Evolutionary conservation across 2,113 vertebrate genomes (phyloP).

Genomic region (Onychostoma macrolepis): DNA sequence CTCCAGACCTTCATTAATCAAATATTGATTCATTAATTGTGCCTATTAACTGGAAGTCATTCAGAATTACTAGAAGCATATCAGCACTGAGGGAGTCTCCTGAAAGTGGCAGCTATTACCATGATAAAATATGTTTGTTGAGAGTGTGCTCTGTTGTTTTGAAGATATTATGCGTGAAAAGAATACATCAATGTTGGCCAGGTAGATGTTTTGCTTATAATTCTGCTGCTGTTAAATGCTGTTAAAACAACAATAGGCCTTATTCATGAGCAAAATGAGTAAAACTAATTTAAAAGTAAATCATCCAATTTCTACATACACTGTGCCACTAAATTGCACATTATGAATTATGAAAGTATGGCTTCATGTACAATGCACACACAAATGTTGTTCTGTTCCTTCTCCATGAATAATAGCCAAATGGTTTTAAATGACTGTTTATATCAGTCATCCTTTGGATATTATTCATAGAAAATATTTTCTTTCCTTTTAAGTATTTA

Average conservation of each 20-base stretch:
- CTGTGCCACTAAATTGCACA: background rate
- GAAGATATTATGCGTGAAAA: background rate
- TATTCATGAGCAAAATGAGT: background rate
- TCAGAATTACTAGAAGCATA: conserved; percentile 72
- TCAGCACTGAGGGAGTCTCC: conserved; percentile 64
- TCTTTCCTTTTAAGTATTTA: too few species aligned
- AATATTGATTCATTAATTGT: conserved; percentile 83
- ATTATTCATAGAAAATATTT: too few species aligned
- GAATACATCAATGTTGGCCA: background rate
- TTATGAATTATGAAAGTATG: background rate
- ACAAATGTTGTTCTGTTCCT: background rate
- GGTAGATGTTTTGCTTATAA: background rate
- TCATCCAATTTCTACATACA: background rate
- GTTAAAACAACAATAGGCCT: background rate
- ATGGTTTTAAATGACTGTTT: background rate
- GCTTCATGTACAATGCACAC: background rate
- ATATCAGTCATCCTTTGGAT: too few species aligned
- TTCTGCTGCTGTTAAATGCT: background rate
- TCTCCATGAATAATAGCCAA: background rate
- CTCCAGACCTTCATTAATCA: conserved; percentile 77
- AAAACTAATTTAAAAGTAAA: background rate
- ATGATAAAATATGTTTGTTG: conserved; percentile 75
- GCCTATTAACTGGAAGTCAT: conserved; percentile 84
- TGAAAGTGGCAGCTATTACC: conserved; percentile 79
- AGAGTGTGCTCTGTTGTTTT: conserved; percentile 31